Evolutionary conservation across 2,888 invertebrate genomes (phyloP).

Genomic region (Sclerodermus sp.): DNA sequence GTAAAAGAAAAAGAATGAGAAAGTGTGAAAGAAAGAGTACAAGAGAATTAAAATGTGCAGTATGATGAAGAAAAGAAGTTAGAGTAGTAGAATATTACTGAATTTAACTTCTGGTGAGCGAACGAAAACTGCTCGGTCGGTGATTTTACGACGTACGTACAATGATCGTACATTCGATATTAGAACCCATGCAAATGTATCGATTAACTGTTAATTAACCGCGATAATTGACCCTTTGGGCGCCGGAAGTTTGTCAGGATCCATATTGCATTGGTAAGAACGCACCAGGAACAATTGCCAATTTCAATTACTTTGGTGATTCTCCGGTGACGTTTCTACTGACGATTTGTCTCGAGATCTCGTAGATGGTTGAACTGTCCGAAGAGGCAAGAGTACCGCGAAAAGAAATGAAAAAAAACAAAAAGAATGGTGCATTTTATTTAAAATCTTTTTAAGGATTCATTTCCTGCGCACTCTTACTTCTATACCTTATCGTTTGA

Average conservation of each 20-base stretch:
- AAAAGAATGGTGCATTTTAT: neutral
- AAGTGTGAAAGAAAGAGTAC: neutral
- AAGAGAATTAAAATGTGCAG: too few relatives aligned
- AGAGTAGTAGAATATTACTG: too few relatives aligned
- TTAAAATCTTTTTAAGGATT: too few relatives aligned
- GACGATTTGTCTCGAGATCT: too few relatives aligned
- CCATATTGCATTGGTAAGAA: neutral
- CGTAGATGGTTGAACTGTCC: too few relatives aligned
- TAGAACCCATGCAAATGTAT: constrained; percentile 11
- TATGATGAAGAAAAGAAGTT: neutral
- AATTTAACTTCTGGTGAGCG: neutral
- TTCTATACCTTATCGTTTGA: too few relatives aligned
- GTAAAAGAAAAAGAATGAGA: too few relatives aligned
- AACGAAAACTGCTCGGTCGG: neutral
- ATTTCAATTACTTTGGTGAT: too few relatives aligned
- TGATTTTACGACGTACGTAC: neutral
- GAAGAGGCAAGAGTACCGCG: neutral
- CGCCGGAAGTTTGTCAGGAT: neutral
- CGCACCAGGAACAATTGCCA: too few relatives aligned
- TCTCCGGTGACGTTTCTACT: too few relatives aligned
- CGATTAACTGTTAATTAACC: constrained; percentile 10
- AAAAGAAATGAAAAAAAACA: neutral
- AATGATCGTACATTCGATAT: constrained; percentile 17
- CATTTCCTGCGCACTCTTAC: too few relatives aligned
- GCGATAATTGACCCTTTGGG: neutral